Base-by-base conservation (phyloP, 1,140 invertebrate species). In the Panulirus ornatus region DNA sequence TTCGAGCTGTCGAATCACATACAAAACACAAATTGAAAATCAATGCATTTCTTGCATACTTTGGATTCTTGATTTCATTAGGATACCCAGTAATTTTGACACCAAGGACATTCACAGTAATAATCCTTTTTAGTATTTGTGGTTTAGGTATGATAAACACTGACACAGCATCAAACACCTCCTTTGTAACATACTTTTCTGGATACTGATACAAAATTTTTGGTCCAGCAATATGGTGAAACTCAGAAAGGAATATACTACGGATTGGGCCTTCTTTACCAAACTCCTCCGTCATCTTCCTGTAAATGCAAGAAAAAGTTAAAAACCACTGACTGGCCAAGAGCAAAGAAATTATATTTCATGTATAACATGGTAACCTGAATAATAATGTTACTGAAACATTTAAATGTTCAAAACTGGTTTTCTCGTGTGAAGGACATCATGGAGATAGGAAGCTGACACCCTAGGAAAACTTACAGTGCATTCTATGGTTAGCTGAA, bases 1-100 rank as follows among this genome's bases (percentile, higher is more conserved):
- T 98, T 82, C 97, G 95, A 0, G 97, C 96, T 94, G 96, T 96
- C 47, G 96, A 96, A 93, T 98, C 97, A 93, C 97, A 99, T 0
- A 99, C 98, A 94, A 99, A 98, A 93, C 98, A 99, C 2, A 99
- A 94, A 94, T 99, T 99, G 94, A 99, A 99, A 83, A 98, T 96
- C 92, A 98, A 97, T 40, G 97, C 97, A 95, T 99, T 99, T 91
- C 98, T 95, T n/a, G 96, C 96, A 95, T 99, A 99, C 92, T 97
- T 97, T 78, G 96, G 95, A 93, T 98, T 96, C 92, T 98, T 96
- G 85, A 99, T 98, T 92, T 96, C 95, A 42, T 99, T 96, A 0
- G 98, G 98, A 94, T 97, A 99, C 0, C 98, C 98, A 27, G 98
- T 95, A 88, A 99, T 97, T 94, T 99, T 99, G 86, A 96, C 96